Evolutionary conservation across 2,113 vertebrate species (phyloP).

Genomic region (Pardalotus punctatus): DNA sequence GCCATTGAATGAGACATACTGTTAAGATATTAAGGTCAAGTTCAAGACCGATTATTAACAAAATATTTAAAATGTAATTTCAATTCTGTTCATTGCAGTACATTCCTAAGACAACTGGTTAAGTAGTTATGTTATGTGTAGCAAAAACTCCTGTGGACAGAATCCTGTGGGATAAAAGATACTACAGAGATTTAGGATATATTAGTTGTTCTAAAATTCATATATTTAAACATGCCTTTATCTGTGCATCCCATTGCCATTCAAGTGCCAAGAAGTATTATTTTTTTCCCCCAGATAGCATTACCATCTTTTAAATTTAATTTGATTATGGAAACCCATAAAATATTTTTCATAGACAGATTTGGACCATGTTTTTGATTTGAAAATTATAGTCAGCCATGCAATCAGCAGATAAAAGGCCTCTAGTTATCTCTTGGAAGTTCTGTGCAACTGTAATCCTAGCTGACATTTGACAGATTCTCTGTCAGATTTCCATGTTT

Average conservation of each 20-base stretch:
- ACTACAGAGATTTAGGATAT: neutral
- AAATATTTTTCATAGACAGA: neutral
- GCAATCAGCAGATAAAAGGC: slow-evolving; percentile 7
- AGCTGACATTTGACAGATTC: slow-evolving; percentile 15
- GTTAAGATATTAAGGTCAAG: neutral
- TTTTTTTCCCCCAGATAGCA: neutral
- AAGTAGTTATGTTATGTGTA: neutral
- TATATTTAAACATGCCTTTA: neutral
- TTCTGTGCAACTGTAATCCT: neutral
- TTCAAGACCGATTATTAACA: neutral
- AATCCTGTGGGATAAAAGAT: neutral
- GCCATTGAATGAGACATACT: neutral
- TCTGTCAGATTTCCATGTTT: slow-evolving; percentile 31
- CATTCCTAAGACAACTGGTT: neutral
- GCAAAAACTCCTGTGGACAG: neutral
- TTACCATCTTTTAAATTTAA: neutral
- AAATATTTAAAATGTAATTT: neutral
- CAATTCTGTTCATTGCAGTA: neutral
- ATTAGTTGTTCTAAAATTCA: neutral
- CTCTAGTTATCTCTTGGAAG: neutral
- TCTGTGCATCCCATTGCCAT: neutral
- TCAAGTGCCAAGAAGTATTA: neutral
- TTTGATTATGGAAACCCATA: neutral
- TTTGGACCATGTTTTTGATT: neutral
- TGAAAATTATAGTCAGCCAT: neutral